A percentile compares a stretch with the other conserved stretches of the same genome.
These are phyloP conservation scores for Zelostemma sp. DNA, from an alignment of 1,140 invertebrate species.

Conservation along the genomic window DNA sequence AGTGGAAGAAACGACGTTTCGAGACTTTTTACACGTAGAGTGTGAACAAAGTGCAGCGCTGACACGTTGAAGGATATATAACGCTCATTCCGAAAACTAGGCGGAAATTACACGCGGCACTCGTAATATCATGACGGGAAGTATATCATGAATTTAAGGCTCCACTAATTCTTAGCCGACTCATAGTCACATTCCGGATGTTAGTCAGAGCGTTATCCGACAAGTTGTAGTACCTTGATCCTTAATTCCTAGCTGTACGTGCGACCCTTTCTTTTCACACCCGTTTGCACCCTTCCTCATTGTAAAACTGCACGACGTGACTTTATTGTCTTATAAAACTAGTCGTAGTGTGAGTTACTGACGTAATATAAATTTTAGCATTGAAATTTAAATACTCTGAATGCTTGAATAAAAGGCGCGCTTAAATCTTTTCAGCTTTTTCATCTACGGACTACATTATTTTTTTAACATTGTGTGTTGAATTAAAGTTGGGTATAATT, in stretches of 20 bases:
- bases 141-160: constrained; percentile 45
- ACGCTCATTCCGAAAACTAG: constrained; percentile 7
- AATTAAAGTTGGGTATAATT: too few relatives aligned
- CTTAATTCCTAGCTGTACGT: constrained; percentile 41
- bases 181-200: constrained; percentile 49
- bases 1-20: background rate
- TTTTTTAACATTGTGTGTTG: too few relatives aligned
- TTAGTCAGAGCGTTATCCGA: constrained; percentile 41
- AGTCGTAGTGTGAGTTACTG: constrained; percentile 22
- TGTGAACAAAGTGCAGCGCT: constrained; percentile 15
- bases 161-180: constrained; percentile 39
- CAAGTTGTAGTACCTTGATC: constrained; percentile 38
- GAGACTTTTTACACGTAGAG: constrained; percentile 10
- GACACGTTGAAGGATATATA: constrained; percentile 3
- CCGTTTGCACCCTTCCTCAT: constrained; percentile 9
- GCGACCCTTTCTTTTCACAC: constrained; percentile 32
- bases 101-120: constrained; percentile 21
- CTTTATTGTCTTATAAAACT: constrained; percentile 51
- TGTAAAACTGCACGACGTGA: constrained; percentile 49
- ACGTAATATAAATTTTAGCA: constrained; percentile 22
- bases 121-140: constrained; percentile 19
- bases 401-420: constrained; percentile 1
- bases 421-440: background rate
- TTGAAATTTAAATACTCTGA: constrained; percentile 21
- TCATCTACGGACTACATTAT: background rate